Percentiles rank a stretch among this genome's conserved stretches.
Conservation (phyloP, 2,888 invertebrate genomes). For the Caenorhabditis sp. region DNA sequence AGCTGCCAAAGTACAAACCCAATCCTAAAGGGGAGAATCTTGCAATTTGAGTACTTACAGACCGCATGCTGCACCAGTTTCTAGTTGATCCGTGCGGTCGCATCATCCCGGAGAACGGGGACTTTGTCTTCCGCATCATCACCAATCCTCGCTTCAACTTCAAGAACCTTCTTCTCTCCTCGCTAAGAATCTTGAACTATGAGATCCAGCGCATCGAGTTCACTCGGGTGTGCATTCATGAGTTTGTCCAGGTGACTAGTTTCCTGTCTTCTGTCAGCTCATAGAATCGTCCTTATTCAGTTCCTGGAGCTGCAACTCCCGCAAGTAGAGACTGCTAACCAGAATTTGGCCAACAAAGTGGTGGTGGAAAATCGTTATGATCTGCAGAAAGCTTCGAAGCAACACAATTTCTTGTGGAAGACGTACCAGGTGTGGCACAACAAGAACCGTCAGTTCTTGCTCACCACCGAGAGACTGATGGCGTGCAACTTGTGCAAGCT, state of each 20-base stretch:
- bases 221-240: slow-evolving; percentile 5
- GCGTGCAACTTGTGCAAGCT: slow-evolving; percentile 20
- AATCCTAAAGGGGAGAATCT: neutral
- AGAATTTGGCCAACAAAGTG: slow-evolving; percentile 19
- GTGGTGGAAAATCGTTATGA: neutral
- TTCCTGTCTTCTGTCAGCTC: too few relatives aligned
- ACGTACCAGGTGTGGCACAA: slow-evolving; percentile 31
- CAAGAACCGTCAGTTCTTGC: slow-evolving; percentile 20
- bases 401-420: slow-evolving; percentile 19
- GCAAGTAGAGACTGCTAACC: slow-evolving; percentile 8
- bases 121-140: slow-evolving; percentile 24
- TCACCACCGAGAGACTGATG: slow-evolving; percentile 19
- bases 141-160: slow-evolving; percentile 25
- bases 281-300: too few relatives aligned
- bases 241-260: slow-evolving; percentile 19
- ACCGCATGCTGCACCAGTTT: slow-evolving; percentile 18
- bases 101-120: slow-evolving; percentile 24
- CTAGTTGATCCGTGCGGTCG: slow-evolving; percentile 15
- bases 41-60: neutral
- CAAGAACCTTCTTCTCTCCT: slow-evolving; percentile 2
- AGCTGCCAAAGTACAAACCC: slow-evolving; percentile 8
- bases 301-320: slow-evolving; percentile 28
- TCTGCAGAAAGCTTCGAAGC: slow-evolving; percentile 11
- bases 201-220: slow-evolving; percentile 21
- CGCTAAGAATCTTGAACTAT: slow-evolving; percentile 16